Percentiles rank a stretch among this genome's conserved stretches.
These are phyloP conservation scores for Dicrurus megarhynchus DNA, from an alignment of 2,113 vertebrate genomes.

Conservation along the genomic window DNA sequence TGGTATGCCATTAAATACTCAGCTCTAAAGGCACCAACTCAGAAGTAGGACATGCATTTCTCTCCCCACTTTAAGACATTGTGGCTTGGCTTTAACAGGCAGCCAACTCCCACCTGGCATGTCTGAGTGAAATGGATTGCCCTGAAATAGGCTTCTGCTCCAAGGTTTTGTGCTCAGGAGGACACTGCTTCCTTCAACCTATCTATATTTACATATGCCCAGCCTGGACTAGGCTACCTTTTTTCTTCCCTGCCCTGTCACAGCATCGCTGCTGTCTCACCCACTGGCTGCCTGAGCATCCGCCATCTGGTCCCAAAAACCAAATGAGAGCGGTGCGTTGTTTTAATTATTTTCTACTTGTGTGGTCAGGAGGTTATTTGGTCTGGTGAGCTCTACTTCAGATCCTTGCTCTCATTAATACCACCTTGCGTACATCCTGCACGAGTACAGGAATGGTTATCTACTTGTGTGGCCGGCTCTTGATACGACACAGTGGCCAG, in stretches of 20 bases:
- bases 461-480: constrained; percentile 78
- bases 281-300: constrained; percentile 59
- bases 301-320: constrained; percentile 70
- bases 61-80: not conserved
- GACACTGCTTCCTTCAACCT: not conserved
- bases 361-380: constrained; percentile 81
- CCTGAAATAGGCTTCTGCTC: not conserved
- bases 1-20: not conserved
- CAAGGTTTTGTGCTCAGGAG: not conserved
- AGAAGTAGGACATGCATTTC: not conserved
- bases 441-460: constrained; percentile 22
- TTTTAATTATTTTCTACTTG: constrained; percentile 81
- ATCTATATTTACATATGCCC: not conserved
- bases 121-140: not conserved
- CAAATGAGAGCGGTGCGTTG: constrained; percentile 59
- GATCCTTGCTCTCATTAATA: constrained; percentile 66
- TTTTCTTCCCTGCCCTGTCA: not conserved
- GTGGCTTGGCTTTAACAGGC: not conserved
- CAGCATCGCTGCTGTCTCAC: constrained; percentile 21
- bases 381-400: constrained; percentile 67
- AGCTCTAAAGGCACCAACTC: not conserved
- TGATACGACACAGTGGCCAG: constrained; percentile 67
- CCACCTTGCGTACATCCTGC: constrained; percentile 67
- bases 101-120: not conserved
- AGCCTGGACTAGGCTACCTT: not conserved